These are phyloP conservation scores for Camelus dromedarius DNA, from an alignment of 2,113 vertebrate species.

Conservation along the genomic window DNA sequence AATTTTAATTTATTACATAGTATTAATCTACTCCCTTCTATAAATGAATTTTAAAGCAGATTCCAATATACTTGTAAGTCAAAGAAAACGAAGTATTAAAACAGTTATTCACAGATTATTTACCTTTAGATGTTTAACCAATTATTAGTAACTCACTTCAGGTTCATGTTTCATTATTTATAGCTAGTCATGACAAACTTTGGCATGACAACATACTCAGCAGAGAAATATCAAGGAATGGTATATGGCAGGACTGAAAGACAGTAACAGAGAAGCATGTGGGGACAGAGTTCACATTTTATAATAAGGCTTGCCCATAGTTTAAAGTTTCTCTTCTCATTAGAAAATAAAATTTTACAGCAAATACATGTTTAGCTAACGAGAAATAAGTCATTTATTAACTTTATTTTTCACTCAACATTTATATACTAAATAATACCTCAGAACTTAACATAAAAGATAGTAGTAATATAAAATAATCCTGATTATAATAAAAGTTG, in stretches of 20 bases:
- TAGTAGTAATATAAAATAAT: conserved; percentile 36
- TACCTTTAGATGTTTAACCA: conserved; percentile 36
- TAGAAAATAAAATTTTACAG: conserved; percentile 39
- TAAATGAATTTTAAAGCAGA: conserved; percentile 28
- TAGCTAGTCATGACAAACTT: background rate
- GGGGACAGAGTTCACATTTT: background rate
- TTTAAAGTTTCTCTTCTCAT: background rate
- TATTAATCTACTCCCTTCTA: conserved; percentile 12
- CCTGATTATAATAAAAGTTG: background rate
- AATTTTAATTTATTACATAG: conserved; percentile 31
- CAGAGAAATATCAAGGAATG: background rate
- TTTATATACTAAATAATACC: conserved; percentile 20
- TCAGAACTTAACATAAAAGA: conserved; percentile 30
- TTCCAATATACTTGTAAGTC: conserved; percentile 31
- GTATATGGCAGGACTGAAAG: background rate
- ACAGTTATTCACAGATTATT: background rate
- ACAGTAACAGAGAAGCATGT: background rate
- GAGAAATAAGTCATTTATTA: conserved; percentile 16
- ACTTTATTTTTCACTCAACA: conserved; percentile 43
- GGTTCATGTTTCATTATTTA: background rate
- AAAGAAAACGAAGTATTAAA: conserved; percentile 23
- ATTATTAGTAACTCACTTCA: conserved; percentile 4
- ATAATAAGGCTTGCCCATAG: background rate
- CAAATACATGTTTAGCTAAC: conserved; percentile 16
- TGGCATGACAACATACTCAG: background rate